Percentiles rank a stretch among this genome's conserved stretches.
Conservation (phyloP, 2,113 vertebrate species). For the Pyxicephalus adspersus region DNA sequence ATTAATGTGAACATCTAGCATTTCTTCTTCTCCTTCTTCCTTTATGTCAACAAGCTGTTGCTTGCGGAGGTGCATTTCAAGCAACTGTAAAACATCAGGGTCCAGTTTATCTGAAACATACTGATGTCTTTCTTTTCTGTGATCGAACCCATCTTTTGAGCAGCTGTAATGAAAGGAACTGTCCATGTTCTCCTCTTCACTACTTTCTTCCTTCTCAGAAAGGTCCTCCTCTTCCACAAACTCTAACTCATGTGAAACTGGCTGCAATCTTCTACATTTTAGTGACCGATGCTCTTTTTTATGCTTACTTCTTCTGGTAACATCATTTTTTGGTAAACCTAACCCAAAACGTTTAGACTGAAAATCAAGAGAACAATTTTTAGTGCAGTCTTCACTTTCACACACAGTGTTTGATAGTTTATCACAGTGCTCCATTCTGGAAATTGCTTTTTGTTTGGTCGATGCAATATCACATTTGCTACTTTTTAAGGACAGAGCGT, state of each 20-base stretch:
- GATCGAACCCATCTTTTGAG: constrained; percentile 29
- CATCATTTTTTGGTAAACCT: neutral
- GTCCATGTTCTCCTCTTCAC: constrained; percentile 16
- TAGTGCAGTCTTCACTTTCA: neutral
- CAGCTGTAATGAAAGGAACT: neutral
- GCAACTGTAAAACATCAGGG: constrained; percentile 44
- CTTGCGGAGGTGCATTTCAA: constrained; percentile 49
- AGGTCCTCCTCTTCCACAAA: constrained; percentile 7
- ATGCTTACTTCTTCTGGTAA: neutral
- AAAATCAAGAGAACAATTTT: neutral
- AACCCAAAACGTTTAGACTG: neutral
- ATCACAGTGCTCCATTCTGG: neutral
- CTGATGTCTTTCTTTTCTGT: constrained; percentile 39
- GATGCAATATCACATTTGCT: neutral
- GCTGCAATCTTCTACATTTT: neutral
- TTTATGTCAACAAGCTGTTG: constrained; percentile 51
- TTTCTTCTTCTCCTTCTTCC: constrained; percentile 46
- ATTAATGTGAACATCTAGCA: constrained; percentile 51
- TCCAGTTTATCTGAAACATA: constrained; percentile 46
- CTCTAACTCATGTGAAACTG: constrained; percentile 1
- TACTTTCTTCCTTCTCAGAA: constrained; percentile 28
- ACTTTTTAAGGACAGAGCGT: neutral
- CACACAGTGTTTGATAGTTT: neutral
- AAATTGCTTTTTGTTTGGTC: neutral
- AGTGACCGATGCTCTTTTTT: neutral